Evolutionary conservation across 1,140 invertebrate genomes (phyloP).

Genomic region (Drosophila littoralis): DNA sequence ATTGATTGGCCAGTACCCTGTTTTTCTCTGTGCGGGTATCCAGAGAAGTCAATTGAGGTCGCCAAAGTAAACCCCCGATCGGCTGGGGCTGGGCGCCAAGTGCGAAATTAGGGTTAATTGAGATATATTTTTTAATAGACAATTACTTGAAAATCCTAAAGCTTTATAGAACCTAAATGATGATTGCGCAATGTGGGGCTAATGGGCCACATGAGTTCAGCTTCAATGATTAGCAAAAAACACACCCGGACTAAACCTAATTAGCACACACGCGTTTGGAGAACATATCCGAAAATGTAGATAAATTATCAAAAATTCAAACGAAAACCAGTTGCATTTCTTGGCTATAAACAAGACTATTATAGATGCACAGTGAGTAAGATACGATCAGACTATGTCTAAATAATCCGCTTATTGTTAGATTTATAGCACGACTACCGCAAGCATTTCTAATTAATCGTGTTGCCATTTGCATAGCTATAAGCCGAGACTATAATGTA

Average conservation of each 20-base stretch:
- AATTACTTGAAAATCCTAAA: not conserved
- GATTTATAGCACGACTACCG: constrained; percentile 15
- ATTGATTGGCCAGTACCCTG: constrained; percentile 42
- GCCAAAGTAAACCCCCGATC: constrained; percentile 1
- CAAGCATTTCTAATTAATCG: constrained; percentile 17
- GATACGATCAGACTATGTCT: constrained; percentile 2
- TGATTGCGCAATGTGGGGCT: not conserved
- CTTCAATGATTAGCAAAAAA: constrained; percentile 24
- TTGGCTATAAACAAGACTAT: constrained; percentile 1
- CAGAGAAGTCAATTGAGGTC: constrained; percentile 57
- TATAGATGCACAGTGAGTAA: constrained; percentile 8
- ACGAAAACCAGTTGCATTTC: constrained; percentile 15
- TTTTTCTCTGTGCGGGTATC: not conserved
- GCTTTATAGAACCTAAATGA: not conserved
- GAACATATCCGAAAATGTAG: not conserved
- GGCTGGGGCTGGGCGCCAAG: constrained; percentile 42
- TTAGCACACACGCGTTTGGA: not conserved
- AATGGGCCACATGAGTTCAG: constrained; percentile 5
- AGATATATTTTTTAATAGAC: constrained; percentile 1
- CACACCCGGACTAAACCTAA: constrained; percentile 15
- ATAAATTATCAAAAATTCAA: not conserved
- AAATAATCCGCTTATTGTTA: constrained; percentile 14
- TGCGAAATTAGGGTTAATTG: constrained; percentile 72
- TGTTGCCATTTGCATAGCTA: constrained; percentile 30
- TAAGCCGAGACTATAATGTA: constrained; percentile 11